These are phyloP conservation scores for Mystacides longicornis DNA, from an alignment of 2,888 invertebrate species.

Conservation along the genomic window DNA sequence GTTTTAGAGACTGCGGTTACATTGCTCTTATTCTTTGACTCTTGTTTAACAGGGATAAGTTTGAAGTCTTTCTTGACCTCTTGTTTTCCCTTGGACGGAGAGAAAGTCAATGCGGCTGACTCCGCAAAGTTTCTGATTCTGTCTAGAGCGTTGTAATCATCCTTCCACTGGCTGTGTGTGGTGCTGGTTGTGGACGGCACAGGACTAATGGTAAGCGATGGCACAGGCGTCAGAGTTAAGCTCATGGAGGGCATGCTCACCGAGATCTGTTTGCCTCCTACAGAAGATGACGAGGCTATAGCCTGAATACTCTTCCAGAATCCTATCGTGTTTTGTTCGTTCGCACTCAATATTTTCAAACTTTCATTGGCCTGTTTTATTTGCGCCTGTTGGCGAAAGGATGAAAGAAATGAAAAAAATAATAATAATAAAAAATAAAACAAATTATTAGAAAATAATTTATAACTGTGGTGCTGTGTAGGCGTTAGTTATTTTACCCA, in stretches of 20 bases:
- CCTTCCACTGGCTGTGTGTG: conserved; percentile 32
- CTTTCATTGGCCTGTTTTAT: conserved; percentile 10
- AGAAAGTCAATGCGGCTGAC: conserved; percentile 42
- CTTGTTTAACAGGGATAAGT: conserved; percentile 34
- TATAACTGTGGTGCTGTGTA: too few relatives aligned
- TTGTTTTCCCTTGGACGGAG: conserved; percentile 33
- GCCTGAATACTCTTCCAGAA: conserved; percentile 23
- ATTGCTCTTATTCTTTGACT: conserved; percentile 20
- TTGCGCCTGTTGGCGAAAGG: conserved; percentile 9
- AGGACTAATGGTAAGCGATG: conserved; percentile 35
- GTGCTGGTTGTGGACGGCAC: conserved; percentile 32
- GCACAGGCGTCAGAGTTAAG: conserved; percentile 43
- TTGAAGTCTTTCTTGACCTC: conserved; percentile 37
- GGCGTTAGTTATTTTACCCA: neutral
- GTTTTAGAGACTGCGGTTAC: conserved; percentile 19
- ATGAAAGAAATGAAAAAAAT: conserved; percentile 3
- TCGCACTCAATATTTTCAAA: conserved; percentile 14
- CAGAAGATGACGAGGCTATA: conserved; percentile 15
- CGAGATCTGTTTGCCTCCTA: conserved; percentile 12
- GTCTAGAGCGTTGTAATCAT: conserved; percentile 45
- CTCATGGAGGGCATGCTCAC: conserved; percentile 43
- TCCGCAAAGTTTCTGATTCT: conserved; percentile 49
- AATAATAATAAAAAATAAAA: neutral
- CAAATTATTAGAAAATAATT: neutral
- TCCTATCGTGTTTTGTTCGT: conserved; percentile 15